Percentiles rank a stretch among this genome's conserved stretches.
These are phyloP conservation scores for Fundulus diaphanus DNA, from an alignment of 2,797 vertebrate species.

Conservation along the genomic window DNA sequence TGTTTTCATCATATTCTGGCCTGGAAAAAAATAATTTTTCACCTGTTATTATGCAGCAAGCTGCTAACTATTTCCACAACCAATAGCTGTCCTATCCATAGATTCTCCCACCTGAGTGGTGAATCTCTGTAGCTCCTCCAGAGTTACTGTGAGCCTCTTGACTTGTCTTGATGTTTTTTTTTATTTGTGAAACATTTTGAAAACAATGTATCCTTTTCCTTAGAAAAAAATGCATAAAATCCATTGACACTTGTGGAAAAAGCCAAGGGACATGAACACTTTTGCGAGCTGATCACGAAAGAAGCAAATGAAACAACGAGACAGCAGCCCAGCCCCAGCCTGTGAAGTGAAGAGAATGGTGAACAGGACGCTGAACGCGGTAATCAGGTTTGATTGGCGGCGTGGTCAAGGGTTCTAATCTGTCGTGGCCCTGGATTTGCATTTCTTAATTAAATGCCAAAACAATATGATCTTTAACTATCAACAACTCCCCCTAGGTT, in stretches of 20 bases:
- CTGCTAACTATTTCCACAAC: neutral
- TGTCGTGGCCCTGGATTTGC: constrained; percentile 78
- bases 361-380: constrained; percentile 53
- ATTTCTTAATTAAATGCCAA: constrained; percentile 85
- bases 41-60: neutral
- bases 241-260: neutral
- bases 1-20: neutral
- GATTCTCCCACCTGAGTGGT: no score
- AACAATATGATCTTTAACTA: constrained; percentile 82
- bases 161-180: neutral
- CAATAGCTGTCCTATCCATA: neutral
- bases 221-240: neutral
- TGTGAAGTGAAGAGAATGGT: constrained; percentile 49
- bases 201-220: neutral
- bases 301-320: constrained; percentile 18
- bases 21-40: neutral
- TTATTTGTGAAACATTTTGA: neutral
- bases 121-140: neutral
- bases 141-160: neutral
- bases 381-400: constrained; percentile 73
- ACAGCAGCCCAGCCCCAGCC: constrained; percentile 49
- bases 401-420: constrained; percentile 75
- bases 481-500: constrained; percentile 67
- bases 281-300: neutral
- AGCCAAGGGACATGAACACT: neutral